phyloP scores from a whole-genome alignment of 2,888 invertebrate genomes.

The Megaustenia siamemsis region DNA sequence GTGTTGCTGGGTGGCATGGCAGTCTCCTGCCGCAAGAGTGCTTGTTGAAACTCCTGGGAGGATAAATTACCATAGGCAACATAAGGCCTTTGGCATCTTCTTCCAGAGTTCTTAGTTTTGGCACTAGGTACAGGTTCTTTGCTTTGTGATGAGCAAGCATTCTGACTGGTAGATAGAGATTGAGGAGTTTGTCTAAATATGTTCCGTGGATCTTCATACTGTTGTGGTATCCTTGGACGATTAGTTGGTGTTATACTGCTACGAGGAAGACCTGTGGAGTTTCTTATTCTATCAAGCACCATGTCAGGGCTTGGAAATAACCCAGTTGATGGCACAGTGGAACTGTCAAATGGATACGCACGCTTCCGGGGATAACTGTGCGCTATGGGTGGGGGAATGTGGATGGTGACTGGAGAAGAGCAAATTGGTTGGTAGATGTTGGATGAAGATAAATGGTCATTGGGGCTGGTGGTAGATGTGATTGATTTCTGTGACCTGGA shows the following conservation, averaged over 20 bases:
- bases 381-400: slow-evolving; percentile 23
- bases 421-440: slow-evolving; percentile 39
- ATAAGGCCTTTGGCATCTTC: not conserved
- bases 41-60: slow-evolving; percentile 29
- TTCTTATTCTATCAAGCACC: slow-evolving; percentile 56
- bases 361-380: slow-evolving; percentile 36
- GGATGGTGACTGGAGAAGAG: slow-evolving; percentile 33
- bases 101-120: slow-evolving; percentile 32
- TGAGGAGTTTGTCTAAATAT: slow-evolving; percentile 48
- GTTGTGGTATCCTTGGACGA: slow-evolving; percentile 25
- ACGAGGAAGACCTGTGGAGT: slow-evolving; percentile 49
- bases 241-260: slow-evolving; percentile 11
- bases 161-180: slow-evolving; percentile 36
- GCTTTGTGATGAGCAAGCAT: not conserved
- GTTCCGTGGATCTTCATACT: slow-evolving; percentile 47
- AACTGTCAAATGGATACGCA: slow-evolving; percentile 45
- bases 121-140: not conserved
- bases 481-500: slow-evolving; percentile 36
- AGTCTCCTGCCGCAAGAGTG: not conserved
- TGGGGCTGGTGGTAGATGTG: slow-evolving; percentile 50
- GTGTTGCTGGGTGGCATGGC: not conserved
- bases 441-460: slow-evolving; percentile 43
- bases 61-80: slow-evolving; percentile 10
- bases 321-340: slow-evolving; percentile 17
- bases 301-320: slow-evolving; percentile 57